phyloP scores from a whole-genome alignment of 2,797 vertebrate genomes.

The Aselliscus stoliczkanus region DNA sequence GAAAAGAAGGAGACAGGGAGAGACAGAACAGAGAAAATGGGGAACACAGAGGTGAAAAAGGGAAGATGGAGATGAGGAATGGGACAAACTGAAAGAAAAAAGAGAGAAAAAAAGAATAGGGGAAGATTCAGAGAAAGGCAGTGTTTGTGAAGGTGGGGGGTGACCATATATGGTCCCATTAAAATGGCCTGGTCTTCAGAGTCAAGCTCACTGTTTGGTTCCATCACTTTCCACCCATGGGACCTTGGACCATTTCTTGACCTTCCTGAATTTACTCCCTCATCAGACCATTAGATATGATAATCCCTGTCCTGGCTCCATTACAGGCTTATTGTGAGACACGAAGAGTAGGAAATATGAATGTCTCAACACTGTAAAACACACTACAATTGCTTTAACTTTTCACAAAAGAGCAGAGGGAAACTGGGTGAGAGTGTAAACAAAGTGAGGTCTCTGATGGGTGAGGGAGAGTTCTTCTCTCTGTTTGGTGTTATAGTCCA shows the following conservation, averaged over 20 bases:
- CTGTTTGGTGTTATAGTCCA: too few relatives aligned
- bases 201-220: fast-evolving
- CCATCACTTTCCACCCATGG: neutral
- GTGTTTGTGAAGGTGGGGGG: fast-evolving
- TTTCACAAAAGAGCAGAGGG: neutral
- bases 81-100: neutral
- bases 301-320: neutral
- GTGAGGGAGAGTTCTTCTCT: neutral
- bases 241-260: neutral
- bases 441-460: neutral
- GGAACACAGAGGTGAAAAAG: neutral
- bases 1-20: neutral
- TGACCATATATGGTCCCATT: too few relatives aligned
- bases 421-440: neutral
- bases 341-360: neutral
- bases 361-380: neutral
- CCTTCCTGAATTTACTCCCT: neutral
- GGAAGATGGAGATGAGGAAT: neutral
- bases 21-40: neutral
- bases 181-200: neutral
- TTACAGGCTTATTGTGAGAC: neutral
- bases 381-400: neutral
- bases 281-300: neutral
- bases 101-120: neutral
- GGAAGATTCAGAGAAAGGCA: neutral